A percentile compares a stretch with the other conserved stretches of the same genome.
Conservation (phyloP, 2,113 vertebrate species). For the Pachycephala philippinensis region DNA sequence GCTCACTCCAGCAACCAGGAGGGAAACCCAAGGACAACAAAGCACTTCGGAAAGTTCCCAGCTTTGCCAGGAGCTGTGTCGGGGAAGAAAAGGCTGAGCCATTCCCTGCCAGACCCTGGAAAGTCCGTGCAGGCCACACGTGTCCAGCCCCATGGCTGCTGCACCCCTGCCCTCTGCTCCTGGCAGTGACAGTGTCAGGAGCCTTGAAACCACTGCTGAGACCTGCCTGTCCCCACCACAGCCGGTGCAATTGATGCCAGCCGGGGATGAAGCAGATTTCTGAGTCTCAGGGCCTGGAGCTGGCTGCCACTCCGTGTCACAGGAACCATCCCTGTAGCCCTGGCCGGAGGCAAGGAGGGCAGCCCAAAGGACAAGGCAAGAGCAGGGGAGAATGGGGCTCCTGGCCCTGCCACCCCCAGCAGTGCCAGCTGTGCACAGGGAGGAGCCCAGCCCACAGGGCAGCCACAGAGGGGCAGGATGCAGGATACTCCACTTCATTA, state of each 20-base stretch:
- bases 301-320: fast-evolving
- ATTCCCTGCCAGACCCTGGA: neutral
- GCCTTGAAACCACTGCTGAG: fast-evolving
- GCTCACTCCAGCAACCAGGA: neutral
- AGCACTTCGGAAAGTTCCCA: neutral
- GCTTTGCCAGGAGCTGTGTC: neutral
- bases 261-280: neutral
- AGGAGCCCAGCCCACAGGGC: neutral
- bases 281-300: neutral
- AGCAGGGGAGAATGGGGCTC: neutral
- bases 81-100: neutral
- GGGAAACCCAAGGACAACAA: neutral
- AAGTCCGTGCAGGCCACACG: fast-evolving
- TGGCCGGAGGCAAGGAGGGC: fast-evolving
- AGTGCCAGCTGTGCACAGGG: neutral
- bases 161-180: neutral
- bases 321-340: neutral
- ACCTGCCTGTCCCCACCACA: neutral
- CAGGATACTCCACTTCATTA: neutral
- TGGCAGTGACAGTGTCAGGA: neutral
- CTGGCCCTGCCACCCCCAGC: neutral
- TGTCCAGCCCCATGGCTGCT: neutral
- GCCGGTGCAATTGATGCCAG: fast-evolving
- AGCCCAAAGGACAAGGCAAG: neutral
- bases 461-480: neutral